Percentiles rank a stretch among this genome's conserved stretches.
Evolutionary conservation across 2,888 invertebrate genomes (phyloP).

Genomic region (Brachypterus glaber): DNA sequence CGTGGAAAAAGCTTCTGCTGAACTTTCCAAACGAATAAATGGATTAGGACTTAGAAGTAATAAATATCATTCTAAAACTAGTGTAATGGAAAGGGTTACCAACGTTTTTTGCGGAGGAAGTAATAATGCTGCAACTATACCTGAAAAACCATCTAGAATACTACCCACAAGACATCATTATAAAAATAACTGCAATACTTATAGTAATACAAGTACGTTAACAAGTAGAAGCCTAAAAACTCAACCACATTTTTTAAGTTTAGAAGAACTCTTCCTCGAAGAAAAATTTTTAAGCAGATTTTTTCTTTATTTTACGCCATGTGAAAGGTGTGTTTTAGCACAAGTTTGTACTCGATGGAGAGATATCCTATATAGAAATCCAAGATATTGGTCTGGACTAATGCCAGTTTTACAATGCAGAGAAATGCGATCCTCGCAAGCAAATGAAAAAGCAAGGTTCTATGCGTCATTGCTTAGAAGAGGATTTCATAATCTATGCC

Average conservation of each 20-base stretch:
- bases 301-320: conserved; percentile 64
- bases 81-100: conserved; percentile 81
- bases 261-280: conserved; percentile 71
- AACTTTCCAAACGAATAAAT: conserved; percentile 80
- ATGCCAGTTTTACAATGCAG: conserved; percentile 80
- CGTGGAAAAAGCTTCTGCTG: conserved; percentile 84
- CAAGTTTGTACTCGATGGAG: conserved; percentile 84
- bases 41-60: conserved; percentile 49
- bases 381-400: conserved; percentile 73
- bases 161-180: conserved; percentile 28
- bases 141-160: conserved; percentile 44
- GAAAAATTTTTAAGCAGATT: conserved; percentile 77
- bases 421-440: conserved; percentile 50
- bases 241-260: conserved; percentile 51
- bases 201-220: too few relatives aligned
- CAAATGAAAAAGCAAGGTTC: conserved; percentile 50
- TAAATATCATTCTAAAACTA: conserved; percentile 44
- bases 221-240: conserved; percentile 36
- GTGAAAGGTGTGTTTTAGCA: conserved; percentile 69
- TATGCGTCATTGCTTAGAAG: conserved; percentile 75
- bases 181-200: conserved; percentile 26
- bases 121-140: conserved; percentile 39
- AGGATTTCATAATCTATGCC: conserved; percentile 75
- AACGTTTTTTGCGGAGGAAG: conserved; percentile 74
- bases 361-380: conserved; percentile 68